Percentiles rank a stretch among this genome's conserved stretches.
phyloP scores from a whole-genome alignment of 2,888 invertebrate genomes.

The Sinopyrophorus schimmeli region DNA sequence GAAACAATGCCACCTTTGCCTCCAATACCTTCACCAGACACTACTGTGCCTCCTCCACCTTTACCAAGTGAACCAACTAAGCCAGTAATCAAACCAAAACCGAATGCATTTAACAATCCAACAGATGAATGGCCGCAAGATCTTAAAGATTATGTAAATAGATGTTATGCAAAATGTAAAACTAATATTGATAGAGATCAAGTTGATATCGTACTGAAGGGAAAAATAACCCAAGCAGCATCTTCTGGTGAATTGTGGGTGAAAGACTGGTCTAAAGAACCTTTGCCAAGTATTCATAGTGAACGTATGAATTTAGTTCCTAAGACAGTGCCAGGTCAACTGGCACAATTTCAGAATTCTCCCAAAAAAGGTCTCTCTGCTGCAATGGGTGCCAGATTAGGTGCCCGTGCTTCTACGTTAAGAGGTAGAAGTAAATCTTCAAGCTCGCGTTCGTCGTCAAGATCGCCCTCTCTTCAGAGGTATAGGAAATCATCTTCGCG shows the following conservation, averaged over 20 bases:
- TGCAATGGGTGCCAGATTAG: conserved; percentile 63
- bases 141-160: conserved; percentile 83
- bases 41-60: conserved; percentile 59
- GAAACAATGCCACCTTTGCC: conserved; percentile 61
- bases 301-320: conserved; percentile 71
- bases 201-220: conserved; percentile 92
- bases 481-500: conserved; percentile 52
- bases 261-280: conserved; percentile 94
- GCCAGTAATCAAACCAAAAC: conserved; percentile 38
- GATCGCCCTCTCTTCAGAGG: conserved; percentile 41
- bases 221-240: conserved; percentile 89
- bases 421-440: conserved; percentile 50
- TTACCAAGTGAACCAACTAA: conserved; percentile 49
- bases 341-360: conserved; percentile 64
- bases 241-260: conserved; percentile 85
- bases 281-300: conserved; percentile 85
- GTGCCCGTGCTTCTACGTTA: conserved; percentile 57
- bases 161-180: conserved; percentile 89
- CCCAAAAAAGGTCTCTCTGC: conserved; percentile 59
- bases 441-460: conserved; percentile 48
- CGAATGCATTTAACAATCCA: conserved; percentile 58
- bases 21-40: conserved; percentile 44
- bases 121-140: conserved; percentile 79
- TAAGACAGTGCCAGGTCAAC: conserved; percentile 62
- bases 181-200: conserved; percentile 89